Conservation (phyloP, 2,888 invertebrate species). For the Suillia variegata region DNA sequence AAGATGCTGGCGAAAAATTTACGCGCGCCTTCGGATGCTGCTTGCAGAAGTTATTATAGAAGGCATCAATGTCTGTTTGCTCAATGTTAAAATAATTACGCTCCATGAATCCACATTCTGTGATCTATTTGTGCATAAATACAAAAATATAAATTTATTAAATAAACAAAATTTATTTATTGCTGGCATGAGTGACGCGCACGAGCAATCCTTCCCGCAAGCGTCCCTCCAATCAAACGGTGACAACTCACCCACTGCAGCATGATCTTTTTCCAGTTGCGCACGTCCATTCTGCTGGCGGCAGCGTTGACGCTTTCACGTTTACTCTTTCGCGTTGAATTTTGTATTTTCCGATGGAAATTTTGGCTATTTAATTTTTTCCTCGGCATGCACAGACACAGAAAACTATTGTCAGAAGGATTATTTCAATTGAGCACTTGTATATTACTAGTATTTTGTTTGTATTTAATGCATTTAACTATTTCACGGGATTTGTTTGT, state of each 20-base stretch:
- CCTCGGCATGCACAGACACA: background rate
- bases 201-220: background rate
- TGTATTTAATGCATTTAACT: too few species aligned
- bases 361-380: background rate
- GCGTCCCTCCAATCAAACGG: background rate
- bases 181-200: background rate
- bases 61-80: conserved; percentile 51
- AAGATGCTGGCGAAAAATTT: conserved; percentile 12
- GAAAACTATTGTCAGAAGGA: too few species aligned
- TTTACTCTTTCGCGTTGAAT: background rate
- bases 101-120: conserved; percentile 44
- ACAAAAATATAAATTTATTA: background rate
- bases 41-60: conserved; percentile 41
- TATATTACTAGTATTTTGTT: too few species aligned
- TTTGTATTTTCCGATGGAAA: background rate
- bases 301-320: too few species aligned
- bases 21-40: conserved; percentile 27
- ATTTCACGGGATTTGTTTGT: too few species aligned
- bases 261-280: conserved; percentile 44
- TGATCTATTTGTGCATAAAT: conserved; percentile 37
- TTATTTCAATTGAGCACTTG: too few species aligned
- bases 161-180: background rate
- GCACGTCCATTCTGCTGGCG: conserved; percentile 38
- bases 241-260: conserved; percentile 49
- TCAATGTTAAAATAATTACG: conserved; percentile 44